Evolutionary conservation across 2,888 invertebrate species (phyloP), one percentile per base, ranked within the genome.

Genomic region (Andrena marginata): DNA sequence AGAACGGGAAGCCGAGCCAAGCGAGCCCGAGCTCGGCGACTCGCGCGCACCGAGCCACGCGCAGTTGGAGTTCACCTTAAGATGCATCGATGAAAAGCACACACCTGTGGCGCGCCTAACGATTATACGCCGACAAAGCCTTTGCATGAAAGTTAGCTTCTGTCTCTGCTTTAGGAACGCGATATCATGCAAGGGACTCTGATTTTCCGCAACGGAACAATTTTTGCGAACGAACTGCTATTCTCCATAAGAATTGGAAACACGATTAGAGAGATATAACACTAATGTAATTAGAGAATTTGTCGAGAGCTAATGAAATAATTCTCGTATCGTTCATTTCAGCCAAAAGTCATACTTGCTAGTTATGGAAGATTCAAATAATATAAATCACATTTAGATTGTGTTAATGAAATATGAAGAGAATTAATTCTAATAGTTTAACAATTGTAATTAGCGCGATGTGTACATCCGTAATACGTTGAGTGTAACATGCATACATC

Each of bases 61-160:
- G 3, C 42, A 13, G 42, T 42, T 42, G 16, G 42, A 42, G 42
- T 42, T 42, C 42, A 42, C 42, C 42, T 42, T 42, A 42, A 42
- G 78, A 75, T 82, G 68, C 76, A 86, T 87, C 85, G 86, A 77
- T 80, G 84, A 80, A 82, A 87, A 86, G 88, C 84, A 80, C 87
- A 91, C 91, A 91, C 91, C 91, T 91, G 90, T 91, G 87, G 91
- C 90, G 80, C 83, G 82, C 65, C 84, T 85, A 86, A 90, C 77
- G 78, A 85, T 84, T 84, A 80, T 69, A 72, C 51, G 51, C 54
- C 33, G 67, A 85, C 83, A 82, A 82, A 85, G 63, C 74, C 80
- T 68, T 70, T 63, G 29, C 68, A 56, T 62, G 68, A 67, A 72
- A 67, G 20, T 69, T 60, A 29, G 4, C 60, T 74, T 48, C 26